Evolutionary conservation across 2,797 vertebrate species (phyloP), one percentile per base, ranked within the genome.

Genomic region (Cyclopterus lumpus): DNA sequence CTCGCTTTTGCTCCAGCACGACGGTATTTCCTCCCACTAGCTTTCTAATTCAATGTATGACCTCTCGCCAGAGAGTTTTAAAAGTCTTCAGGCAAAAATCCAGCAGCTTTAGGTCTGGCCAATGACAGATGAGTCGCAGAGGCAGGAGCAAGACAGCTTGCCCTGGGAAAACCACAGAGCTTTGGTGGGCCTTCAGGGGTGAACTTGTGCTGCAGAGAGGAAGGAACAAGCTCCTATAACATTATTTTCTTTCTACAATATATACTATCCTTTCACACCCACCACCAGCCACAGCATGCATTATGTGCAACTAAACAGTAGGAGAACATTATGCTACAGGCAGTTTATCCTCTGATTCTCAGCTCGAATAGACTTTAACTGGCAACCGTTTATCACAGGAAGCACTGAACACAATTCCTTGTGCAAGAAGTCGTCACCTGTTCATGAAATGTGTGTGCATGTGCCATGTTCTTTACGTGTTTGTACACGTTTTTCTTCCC

Each of bases 21-120:
- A 80, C 89, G 79, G 92, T 86, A 88, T 89, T 88, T 61, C 84
- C 85, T 79, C 91, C 91, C 88, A 86, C 90, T 88, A 91, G 88
- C 90, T 90, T 90, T 91, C 92, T 90, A 93, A 94, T 94, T 95
- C 93, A 91, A 91, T 92, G 87, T 88, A 80, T 93, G 93, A 94
- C 94, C 94, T 95, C 93, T 93, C 83, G 86, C 92, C 88, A 82
- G 89, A 93, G 90, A 92, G 81, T 94, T 94, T 91, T 90, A 90
- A 93, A 95, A 93, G 92, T 95, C 94, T 94, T 92, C 90, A 84
- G 92, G 93, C 92, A 88, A 86, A 79, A 89, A 93, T 91, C 92
- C 89, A 90, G 91, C 90, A 91, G 89, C 89, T 93, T 89, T 84
- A 84, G 86, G 89, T 94, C 87, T 91, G 91, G 92, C 92, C 91